Base-by-base conservation (phyloP, 2,113 vertebrate species). In the Lamprotornis superbus region DNA sequence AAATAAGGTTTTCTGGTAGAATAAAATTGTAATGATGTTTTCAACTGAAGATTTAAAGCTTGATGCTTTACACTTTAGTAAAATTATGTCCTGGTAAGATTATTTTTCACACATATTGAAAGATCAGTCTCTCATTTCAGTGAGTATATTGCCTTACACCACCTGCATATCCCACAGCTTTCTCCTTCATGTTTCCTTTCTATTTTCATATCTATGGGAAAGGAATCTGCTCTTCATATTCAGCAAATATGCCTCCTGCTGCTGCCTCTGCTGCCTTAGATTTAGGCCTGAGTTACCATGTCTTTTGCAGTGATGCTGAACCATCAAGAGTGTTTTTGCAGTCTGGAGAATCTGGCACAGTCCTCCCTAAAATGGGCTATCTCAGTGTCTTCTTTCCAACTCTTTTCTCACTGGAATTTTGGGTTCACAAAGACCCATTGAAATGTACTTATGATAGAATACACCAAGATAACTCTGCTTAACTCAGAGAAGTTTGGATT, bases 131-230 rank as follows among this genome's bases (percentile, higher is more conserved):
- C 27, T 92, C 31, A 28, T 73, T 85, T 73, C 83, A 63, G 25
- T 6, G 2, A 70, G 3, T 78, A 5, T 93, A 91, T 27, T 84
- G 76, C 57, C 52, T 92, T 55, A 5, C 52, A 59, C 57, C 50
- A 94, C 90, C 64, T 64, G 69, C 22, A 57, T 21, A 89, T 23
- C 27, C 46, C 61, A 70, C 52, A 89, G 56, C 33, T 90, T 95
- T 92, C 65, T 94, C 81, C 70, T 93, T 90, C 52, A 19, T 44
- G 16, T 90, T 97, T 96, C 69, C 37, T 96, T 96, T 97, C 83
- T 96, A 40, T 95, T 98, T 97, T 96, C 85, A 77, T 93, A 83
- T 90, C 78, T 63, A 33, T 89, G 92, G 90, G 75, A 97, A 96
- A 86, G 94, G 89, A 98, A 97, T 97, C 71, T 92, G 56, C 50